These are phyloP conservation scores for Rhodeus uyekii DNA, from an alignment of 2,797 vertebrate genomes.

Conservation along the genomic window DNA sequence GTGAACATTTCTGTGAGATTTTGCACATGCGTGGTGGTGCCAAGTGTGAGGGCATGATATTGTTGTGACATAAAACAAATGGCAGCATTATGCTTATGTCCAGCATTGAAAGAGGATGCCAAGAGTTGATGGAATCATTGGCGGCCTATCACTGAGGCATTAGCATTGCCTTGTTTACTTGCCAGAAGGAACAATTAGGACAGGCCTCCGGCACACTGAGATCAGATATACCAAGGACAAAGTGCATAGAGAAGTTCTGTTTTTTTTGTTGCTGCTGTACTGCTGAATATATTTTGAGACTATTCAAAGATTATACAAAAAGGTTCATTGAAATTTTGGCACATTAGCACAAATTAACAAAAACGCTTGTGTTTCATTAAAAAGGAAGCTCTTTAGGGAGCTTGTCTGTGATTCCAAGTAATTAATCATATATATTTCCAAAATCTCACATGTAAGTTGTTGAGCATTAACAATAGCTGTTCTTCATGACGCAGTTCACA, in stretches of 20 bases:
- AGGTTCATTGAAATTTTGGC: not conserved
- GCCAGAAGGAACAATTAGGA: conserved; percentile 60
- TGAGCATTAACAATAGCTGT: not conserved
- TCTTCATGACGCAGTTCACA: not conserved
- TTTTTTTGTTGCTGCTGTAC: not conserved
- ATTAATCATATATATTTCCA: not conserved
- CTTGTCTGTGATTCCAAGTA: not conserved
- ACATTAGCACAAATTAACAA: not conserved
- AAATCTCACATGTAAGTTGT: not conserved
- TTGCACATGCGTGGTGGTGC: conserved; percentile 3
- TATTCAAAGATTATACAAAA: not conserved
- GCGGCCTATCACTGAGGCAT: conserved; percentile 63
- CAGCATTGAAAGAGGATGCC: conserved; percentile 58
- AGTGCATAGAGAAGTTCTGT: conserved; percentile 11
- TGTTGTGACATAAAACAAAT: conserved; percentile 70
- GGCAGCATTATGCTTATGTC: conserved; percentile 65
- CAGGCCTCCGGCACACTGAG: conserved; percentile 46
- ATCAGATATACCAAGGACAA: conserved; percentile 36
- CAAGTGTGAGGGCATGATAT: conserved; percentile 64
- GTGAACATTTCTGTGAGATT: conserved; percentile 17
- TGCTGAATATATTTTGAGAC: not conserved
- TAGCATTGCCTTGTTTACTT: conserved; percentile 73
- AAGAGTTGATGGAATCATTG: conserved; percentile 75
- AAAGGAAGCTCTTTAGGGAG: not conserved
- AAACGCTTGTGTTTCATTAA: not conserved